Percentiles rank a stretch among this genome's conserved stretches.
Evolutionary conservation across 2,113 vertebrate genomes (phyloP).

Genomic region (Pelusios castaneus): DNA sequence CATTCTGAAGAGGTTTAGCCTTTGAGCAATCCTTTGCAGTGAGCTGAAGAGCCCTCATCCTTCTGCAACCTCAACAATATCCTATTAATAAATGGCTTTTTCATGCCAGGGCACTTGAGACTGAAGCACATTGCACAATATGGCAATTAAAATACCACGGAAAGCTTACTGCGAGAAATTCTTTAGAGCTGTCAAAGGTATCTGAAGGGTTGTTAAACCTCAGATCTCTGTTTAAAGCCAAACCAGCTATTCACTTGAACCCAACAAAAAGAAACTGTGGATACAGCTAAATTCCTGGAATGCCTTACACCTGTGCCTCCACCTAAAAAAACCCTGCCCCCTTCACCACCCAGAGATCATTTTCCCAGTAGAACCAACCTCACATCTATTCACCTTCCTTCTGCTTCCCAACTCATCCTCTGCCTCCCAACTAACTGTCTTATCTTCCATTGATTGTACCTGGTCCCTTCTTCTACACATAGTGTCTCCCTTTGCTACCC

Average conservation of each 20-base stretch:
- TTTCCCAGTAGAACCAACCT: background rate
- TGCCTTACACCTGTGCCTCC: background rate
- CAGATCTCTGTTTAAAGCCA: background rate
- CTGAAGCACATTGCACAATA: slow-evolving; percentile 24
- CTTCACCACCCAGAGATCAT: background rate
- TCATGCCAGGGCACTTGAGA: slow-evolving; percentile 14
- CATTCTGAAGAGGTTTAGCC: background rate
- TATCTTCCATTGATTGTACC: background rate
- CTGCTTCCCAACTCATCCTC: background rate
- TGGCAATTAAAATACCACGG: slow-evolving; percentile 34
- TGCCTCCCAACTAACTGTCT: background rate
- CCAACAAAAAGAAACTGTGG: background rate
- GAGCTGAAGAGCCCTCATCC: background rate
- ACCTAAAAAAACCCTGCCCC: background rate
- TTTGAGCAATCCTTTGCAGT: slow-evolving; percentile 17
- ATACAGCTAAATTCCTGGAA: background rate
- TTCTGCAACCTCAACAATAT: slow-evolving; percentile 24
- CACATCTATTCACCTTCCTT: background rate
- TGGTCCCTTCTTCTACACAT: background rate
- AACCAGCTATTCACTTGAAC: background rate
- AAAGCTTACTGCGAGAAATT: background rate
- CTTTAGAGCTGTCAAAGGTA: background rate
- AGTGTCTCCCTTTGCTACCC: background rate
- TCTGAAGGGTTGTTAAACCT: slow-evolving; percentile 14
- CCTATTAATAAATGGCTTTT: background rate